phyloP scores from a whole-genome alignment of 1,140 invertebrate genomes.

The Zaprionus africanus region DNA sequence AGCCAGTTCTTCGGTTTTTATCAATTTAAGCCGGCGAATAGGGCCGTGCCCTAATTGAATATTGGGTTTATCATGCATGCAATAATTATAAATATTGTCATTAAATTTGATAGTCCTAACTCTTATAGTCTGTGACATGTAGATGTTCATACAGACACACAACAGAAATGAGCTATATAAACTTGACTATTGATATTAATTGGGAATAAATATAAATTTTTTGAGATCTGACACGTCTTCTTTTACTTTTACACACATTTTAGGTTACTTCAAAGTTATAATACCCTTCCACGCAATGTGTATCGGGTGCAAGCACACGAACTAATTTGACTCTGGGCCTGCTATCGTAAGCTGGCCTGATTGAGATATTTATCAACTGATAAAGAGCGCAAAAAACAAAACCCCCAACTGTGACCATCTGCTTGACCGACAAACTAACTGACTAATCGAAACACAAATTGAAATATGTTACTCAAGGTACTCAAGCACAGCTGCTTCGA shows the following conservation, averaged over 20 bases:
- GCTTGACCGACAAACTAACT: not conserved
- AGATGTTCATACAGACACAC: not conserved
- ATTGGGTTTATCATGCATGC: not conserved
- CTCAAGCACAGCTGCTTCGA: not conserved
- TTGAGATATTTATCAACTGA: not conserved
- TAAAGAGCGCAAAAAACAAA: not conserved
- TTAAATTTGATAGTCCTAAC: no score
- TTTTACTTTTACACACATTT: no score
- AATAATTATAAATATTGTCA: not conserved
- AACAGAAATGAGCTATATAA: not conserved
- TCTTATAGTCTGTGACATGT: not conserved
- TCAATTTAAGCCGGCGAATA: not conserved
- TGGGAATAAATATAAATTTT: no score
- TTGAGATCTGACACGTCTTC: no score
- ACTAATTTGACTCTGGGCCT: not conserved
- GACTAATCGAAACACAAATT: not conserved
- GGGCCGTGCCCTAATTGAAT: not conserved
- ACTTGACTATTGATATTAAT: no score
- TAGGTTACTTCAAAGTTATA: no score
- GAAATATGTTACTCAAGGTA: not conserved
- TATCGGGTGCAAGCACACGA: no score
- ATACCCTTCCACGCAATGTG: no score
- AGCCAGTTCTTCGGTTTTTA: no score
- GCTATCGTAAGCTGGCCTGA: not conserved
- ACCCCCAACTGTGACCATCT: not conserved